Base-by-base conservation (phyloP, 2,797 vertebrate species). In the Tadarida brasiliensis region DNA sequence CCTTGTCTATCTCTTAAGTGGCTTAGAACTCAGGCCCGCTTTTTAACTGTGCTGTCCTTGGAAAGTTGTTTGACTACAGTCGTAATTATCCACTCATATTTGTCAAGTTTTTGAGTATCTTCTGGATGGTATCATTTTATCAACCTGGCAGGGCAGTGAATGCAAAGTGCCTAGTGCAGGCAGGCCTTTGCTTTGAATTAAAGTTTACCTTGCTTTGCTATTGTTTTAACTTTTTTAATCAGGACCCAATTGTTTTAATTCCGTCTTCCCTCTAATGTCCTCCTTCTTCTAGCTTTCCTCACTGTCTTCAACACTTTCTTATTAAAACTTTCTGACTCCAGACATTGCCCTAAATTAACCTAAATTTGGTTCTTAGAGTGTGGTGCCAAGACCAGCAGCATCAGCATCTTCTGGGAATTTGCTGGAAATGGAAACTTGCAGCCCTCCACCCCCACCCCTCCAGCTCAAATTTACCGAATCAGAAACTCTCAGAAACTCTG, bases 1-100 rank as follows among this genome's bases (percentile, higher is more conserved):
- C 47, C 24, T 82, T 81, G 76, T 71, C 56, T 51, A 26, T 47
- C 85, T 81, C 76, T 7, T 95, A 95, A 89, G 85, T 81, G 77
- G 88, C 78, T 95, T 90, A 86, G 5, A 71, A 65, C 19, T 77
- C 4, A 12, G 39, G 86, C 68, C 26, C 65, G 33, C 65, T 39
- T 78, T 87, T 87, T 68, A 88, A 71, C 33, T 19, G 2, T 54
- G 35, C 8, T 91, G 73, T 92, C 81, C 73, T 78, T 65, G 73
- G 30, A 70, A 83, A 86, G 44, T 51, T 61, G 61, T 74, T 91
- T 73, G 39, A 49, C n/a, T 35, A 10, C 0, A n/a, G 22, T 56
- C 8, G 44, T 85, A 28, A 39, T 57, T 47, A 90, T 30, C 71
- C 22, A 86, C 39, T 56, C 47, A 54, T 4, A 44, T 61, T 57